phyloP scores from a whole-genome alignment of 2,888 invertebrate species.

The Xestia ashworthii region DNA sequence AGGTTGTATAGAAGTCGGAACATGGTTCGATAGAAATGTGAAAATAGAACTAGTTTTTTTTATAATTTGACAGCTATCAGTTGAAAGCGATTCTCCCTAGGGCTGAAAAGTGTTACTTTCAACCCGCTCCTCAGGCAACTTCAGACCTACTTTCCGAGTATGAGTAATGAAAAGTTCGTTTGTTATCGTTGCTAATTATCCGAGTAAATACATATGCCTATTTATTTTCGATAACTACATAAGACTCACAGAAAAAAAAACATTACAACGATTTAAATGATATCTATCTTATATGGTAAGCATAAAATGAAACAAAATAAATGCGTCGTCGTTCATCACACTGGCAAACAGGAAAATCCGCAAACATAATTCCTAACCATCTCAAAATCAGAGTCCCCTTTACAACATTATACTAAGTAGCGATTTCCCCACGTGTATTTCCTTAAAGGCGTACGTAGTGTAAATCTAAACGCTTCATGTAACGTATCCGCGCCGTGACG shows the following conservation, averaged over 20 bases:
- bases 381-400: conserved; percentile 3
- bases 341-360: conserved; percentile 3
- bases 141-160: no score
- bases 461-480: conserved; percentile 55
- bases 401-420: conserved; percentile 12
- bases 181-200: not conserved
- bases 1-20: no score
- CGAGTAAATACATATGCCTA: not conserved
- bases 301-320: not conserved
- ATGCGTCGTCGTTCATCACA: not conserved
- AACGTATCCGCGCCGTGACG: conserved; percentile 77
- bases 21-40: no score
- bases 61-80: no score
- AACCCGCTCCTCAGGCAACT: no score
- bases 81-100: no score
- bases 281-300: not conserved
- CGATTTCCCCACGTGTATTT: conserved; percentile 15
- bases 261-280: not conserved
- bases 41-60: no score
- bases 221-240: no score
- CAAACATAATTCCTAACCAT: not conserved
- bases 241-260: not conserved
- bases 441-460: conserved; percentile 39
- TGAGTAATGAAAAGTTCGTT: not conserved
- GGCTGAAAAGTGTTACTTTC: no score